Base-by-base conservation (phyloP, 2,888 invertebrate species). In the Zhuqinia jingwanae region DNA sequence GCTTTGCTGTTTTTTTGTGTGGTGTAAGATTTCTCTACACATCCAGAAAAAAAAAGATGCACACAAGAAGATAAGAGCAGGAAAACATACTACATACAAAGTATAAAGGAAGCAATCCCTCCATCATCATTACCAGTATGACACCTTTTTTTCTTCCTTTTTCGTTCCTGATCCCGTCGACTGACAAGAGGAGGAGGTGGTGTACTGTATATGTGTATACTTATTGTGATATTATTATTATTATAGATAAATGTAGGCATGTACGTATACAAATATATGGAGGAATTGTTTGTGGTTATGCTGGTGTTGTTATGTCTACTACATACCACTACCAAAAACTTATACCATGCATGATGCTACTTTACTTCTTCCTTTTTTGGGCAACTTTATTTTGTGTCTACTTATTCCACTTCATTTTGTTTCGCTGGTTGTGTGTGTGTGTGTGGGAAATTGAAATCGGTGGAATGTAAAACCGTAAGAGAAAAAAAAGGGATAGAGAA, bases 51-150 rank as follows among this genome's bases (percentile, higher is more conserved):
- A 47, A 56, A 8, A 36, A 13, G 30, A 20, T 80, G 70, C 42
- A 50, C 17, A 42, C 53, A 42, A 42, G n/a, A 47, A 30, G 56
- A 47, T 58, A 58, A 58, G 50, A 63, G 75, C 22, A 1, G 22
- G 36, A 36, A 77, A n/a, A n/a, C 15, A 25, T 25, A 25, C n/a
- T n/a, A n/a, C 13, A 73, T 10, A 47, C n/a, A 73, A 63, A n/a
- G n/a, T n/a, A 81, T 13, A 42, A 68, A 47, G 27, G 53, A 79
- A 60, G 80, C 80, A 77, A 85, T 78, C 83, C 65, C 50, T 85
- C 85, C 78, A 85, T 78, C 84, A 84, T 77, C 78, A 77, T 84
- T 84, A 68, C 82, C 73, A 73, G 25, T 47, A 30, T 42, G 27
- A 70, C 70, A 58, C 81, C 56, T 56, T 56, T 65, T 70, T 56